These are phyloP conservation scores for Protaetia brevitarsis DNA, from an alignment of 1,140 invertebrate species.

Conservation along the genomic window DNA sequence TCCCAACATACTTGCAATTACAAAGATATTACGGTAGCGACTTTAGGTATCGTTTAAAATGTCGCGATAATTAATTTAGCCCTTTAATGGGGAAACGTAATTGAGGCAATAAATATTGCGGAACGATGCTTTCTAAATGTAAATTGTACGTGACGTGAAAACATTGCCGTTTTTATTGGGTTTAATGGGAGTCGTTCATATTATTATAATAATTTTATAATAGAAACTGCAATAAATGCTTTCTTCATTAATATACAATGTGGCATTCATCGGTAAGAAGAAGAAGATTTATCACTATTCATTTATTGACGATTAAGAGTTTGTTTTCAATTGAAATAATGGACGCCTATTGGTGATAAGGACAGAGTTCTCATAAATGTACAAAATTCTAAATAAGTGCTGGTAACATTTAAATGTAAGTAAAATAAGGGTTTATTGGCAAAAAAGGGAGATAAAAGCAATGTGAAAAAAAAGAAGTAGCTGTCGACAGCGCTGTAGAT, in stretches of 20 bases:
- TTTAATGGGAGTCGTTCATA: not conserved
- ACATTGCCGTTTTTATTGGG: not conserved
- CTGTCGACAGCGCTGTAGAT: constrained; percentile 4
- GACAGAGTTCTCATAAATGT: no score
- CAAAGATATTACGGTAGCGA: not conserved
- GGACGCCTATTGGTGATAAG: no score
- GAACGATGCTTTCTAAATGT: not conserved
- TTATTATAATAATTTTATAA: not conserved
- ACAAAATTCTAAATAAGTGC: not conserved
- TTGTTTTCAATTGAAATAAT: no score
- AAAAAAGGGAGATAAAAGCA: constrained; percentile 9
- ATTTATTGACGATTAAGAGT: not conserved
- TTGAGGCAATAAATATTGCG: constrained; percentile 5
- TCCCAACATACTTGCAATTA: not conserved
- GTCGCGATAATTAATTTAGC: not conserved
- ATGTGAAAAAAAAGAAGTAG: not conserved
- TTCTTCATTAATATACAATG: not conserved
- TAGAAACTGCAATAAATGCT: not conserved
- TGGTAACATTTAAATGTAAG: constrained; percentile 1
- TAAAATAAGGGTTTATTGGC: not conserved
- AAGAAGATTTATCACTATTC: no score
- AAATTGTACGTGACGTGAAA: not conserved
- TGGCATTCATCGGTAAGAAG: no score
- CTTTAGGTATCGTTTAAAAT: not conserved
- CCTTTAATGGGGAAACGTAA: not conserved